Percentiles rank a stretch among this genome's conserved stretches.
Evolutionary conservation across 2,888 invertebrate species (phyloP).

Genomic region (Calameuta pallipes): DNA sequence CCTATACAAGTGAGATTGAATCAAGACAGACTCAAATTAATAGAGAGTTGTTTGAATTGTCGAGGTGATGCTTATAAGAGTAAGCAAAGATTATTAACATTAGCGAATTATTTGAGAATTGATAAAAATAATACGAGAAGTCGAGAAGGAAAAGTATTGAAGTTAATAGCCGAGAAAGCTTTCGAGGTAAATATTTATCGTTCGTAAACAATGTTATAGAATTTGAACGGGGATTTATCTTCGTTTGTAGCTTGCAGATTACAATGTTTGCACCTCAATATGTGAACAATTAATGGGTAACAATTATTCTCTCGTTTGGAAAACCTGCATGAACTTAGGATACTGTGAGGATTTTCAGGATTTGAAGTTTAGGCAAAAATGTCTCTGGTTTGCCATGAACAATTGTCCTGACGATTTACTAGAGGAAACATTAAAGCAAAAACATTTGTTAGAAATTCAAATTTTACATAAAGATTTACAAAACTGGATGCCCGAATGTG

Average conservation of each 20-base stretch:
- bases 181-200: conserved; percentile 59
- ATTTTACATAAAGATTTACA: conserved; percentile 55
- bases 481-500: conserved; percentile 45
- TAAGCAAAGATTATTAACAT: conserved; percentile 73
- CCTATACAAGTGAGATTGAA: conserved; percentile 78
- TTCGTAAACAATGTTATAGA: neutral
- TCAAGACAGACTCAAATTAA: conserved; percentile 72
- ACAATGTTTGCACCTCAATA: conserved; percentile 64
- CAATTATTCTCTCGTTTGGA: conserved; percentile 69
- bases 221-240: neutral
- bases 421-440: conserved; percentile 51
- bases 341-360: conserved; percentile 67
- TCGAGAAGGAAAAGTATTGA: conserved; percentile 68
- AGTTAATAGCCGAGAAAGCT: conserved; percentile 69
- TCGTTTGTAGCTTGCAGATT: conserved; percentile 62
- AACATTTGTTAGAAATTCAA: conserved; percentile 58
- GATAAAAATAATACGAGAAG: conserved; percentile 68
- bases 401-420: conserved; percentile 57
- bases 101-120: conserved; percentile 74
- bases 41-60: conserved; percentile 73
- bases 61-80: conserved; percentile 73
- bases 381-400: conserved; percentile 58
- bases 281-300: conserved; percentile 68
- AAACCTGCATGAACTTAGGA: conserved; percentile 68
- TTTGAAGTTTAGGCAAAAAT: conserved; percentile 50